Percentiles rank a stretch among this genome's conserved stretches.
These are phyloP conservation scores for Prionace glauca DNA, from an alignment of 2,797 vertebrate genomes.

Conservation along the genomic window DNA sequence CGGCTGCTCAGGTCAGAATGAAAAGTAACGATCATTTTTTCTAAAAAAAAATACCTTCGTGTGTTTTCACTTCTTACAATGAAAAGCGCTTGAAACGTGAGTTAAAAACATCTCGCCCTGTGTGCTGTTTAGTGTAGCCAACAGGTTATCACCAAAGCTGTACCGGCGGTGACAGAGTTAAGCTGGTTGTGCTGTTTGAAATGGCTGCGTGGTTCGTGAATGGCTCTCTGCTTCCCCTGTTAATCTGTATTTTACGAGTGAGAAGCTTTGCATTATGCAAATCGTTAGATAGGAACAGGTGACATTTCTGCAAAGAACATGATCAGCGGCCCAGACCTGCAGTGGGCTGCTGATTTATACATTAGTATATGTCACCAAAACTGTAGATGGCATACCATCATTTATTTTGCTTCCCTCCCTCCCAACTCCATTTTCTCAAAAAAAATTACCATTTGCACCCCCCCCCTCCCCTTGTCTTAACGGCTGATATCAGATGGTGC, in stretches of 20 bases:
- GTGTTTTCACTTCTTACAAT: too few relatives aligned
- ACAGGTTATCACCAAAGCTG: not conserved
- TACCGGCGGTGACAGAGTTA: slow-evolving; percentile 67
- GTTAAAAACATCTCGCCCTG: not conserved
- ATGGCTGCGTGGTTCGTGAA: slow-evolving; percentile 88
- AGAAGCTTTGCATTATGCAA: slow-evolving; percentile 99
- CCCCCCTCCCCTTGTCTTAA: slow-evolving; percentile 53
- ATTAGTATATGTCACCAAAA: slow-evolving; percentile 98
- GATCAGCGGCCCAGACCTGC: slow-evolving; percentile 81
- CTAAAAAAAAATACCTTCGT: not conserved
- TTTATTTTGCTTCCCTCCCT: slow-evolving; percentile 53
- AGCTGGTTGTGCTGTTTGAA: slow-evolving; percentile 70
- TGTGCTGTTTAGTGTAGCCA: not conserved
- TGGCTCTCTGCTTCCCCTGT: slow-evolving; percentile 83
- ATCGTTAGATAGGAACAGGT: slow-evolving; percentile 99
- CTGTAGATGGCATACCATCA: slow-evolving; percentile 61
- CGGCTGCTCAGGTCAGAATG: not conserved
- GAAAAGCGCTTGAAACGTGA: not conserved
- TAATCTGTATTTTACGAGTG: slow-evolving; percentile 99
- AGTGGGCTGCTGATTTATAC: slow-evolving; percentile 92
- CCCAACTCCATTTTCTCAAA: not conserved
- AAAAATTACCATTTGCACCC: not conserved
- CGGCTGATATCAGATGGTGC: slow-evolving; percentile 62
- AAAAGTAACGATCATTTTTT: not conserved
- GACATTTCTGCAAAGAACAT: slow-evolving; percentile 97